A percentile compares a stretch with the other conserved stretches of the same genome.
These are phyloP conservation scores for Ladona fulva DNA, from an alignment of 1,140 invertebrate species.

Conservation along the genomic window DNA sequence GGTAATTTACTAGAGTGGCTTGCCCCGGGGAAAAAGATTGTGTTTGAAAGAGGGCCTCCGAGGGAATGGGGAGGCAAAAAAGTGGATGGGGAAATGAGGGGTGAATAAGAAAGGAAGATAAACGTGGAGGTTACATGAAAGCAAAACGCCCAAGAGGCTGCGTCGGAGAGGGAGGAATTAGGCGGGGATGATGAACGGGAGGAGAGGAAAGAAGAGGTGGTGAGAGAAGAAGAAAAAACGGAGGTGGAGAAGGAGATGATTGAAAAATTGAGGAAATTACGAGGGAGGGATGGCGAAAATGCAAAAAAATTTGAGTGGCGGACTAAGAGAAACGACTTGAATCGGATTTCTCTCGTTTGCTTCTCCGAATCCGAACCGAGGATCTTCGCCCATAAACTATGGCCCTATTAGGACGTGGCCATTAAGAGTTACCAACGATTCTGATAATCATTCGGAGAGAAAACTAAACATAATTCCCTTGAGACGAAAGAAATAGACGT, in stretches of 20 bases:
- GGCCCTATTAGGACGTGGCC: too few relatives aligned
- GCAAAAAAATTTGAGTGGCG: too few relatives aligned
- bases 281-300: neutral
- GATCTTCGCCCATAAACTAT: too few relatives aligned
- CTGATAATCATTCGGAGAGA: too few relatives aligned
- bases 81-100: neutral
- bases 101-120: too few relatives aligned
- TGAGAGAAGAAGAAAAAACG: neutral
- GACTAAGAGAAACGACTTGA: too few relatives aligned
- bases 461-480: too few relatives aligned
- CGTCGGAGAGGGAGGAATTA: neutral
- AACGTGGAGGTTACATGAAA: neutral
- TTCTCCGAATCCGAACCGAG: too few relatives aligned
- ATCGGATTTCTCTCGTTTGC: too few relatives aligned
- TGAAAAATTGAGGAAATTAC: neutral
- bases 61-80: neutral
- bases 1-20: conserved; percentile 4
- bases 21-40: neutral
- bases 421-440: too few relatives aligned
- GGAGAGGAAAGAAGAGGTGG: neutral
- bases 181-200: neutral
- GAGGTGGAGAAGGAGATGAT: too few relatives aligned
- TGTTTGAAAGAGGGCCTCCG: neutral
- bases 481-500: too few relatives aligned
- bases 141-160: neutral